These are phyloP conservation scores for Macaca nemestrina DNA, from an alignment of 2,113 vertebrate species.

Conservation along the genomic window DNA sequence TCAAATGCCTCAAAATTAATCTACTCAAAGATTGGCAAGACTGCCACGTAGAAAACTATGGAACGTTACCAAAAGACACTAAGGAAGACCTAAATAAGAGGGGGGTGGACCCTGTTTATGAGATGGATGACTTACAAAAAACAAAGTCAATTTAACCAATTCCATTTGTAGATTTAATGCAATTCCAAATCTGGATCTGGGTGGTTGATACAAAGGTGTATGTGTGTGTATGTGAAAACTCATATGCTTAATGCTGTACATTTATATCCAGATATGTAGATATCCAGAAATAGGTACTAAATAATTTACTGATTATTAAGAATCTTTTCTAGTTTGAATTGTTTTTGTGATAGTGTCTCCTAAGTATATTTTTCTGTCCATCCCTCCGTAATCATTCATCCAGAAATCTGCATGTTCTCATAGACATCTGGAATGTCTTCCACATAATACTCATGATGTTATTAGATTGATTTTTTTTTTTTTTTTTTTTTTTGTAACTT, in stretches of 20 bases:
- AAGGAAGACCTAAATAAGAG: background rate
- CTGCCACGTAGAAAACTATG: background rate
- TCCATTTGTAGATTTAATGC: background rate
- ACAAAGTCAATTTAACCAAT: background rate
- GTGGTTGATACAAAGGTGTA: background rate
- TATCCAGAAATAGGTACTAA: background rate
- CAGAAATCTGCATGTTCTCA: background rate
- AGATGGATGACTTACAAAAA: background rate
- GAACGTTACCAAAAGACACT: background rate
- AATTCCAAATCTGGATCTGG: background rate
- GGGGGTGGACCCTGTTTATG: background rate
- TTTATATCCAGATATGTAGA: background rate
- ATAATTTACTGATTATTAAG: background rate
- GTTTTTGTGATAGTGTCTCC: background rate
- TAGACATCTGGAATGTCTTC: background rate
- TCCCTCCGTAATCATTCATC: background rate
- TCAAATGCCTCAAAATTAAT: background rate
- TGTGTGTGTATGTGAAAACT: background rate
- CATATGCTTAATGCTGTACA: no score
- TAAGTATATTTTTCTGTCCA: background rate
- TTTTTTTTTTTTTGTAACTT: background rate
- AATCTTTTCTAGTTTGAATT: background rate
- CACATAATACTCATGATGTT: background rate
- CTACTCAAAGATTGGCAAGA: background rate
- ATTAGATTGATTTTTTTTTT: background rate